phyloP scores from a whole-genome alignment of 2,888 invertebrate genomes.

The Nephrotoma flavescens region DNA sequence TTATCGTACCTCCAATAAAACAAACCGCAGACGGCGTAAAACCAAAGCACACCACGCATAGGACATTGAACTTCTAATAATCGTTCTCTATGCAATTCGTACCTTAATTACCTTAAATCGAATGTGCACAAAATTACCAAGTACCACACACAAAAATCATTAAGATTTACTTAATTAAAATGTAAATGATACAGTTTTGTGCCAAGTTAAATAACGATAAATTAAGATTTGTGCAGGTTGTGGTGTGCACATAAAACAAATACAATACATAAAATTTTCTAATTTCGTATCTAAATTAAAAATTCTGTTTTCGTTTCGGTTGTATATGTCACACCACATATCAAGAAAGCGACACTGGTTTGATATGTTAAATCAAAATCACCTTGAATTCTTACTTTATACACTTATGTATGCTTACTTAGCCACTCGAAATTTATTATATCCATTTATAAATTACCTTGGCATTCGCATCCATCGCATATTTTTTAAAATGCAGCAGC shows the following conservation, averaged over 20 bases:
- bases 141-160: background rate
- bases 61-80: background rate
- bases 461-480: background rate
- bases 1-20: background rate
- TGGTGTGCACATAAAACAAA: background rate
- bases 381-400: background rate
- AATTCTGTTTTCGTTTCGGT: background rate
- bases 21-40: background rate
- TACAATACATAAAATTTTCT: background rate
- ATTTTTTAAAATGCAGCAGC: background rate
- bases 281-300: background rate
- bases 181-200: background rate
- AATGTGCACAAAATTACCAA: background rate
- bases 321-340: background rate
- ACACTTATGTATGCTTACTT: background rate
- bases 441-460: background rate
- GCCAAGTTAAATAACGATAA: background rate
- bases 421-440: background rate
- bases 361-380: background rate
- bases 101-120: background rate
- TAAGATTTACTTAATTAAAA: background rate
- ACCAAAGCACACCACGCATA: background rate
- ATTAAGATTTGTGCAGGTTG: background rate
- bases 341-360: background rate
- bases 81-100: background rate